These are phyloP conservation scores for Zeuzera pyrina DNA, from an alignment of 2,888 invertebrate genomes.

Conservation along the genomic window DNA sequence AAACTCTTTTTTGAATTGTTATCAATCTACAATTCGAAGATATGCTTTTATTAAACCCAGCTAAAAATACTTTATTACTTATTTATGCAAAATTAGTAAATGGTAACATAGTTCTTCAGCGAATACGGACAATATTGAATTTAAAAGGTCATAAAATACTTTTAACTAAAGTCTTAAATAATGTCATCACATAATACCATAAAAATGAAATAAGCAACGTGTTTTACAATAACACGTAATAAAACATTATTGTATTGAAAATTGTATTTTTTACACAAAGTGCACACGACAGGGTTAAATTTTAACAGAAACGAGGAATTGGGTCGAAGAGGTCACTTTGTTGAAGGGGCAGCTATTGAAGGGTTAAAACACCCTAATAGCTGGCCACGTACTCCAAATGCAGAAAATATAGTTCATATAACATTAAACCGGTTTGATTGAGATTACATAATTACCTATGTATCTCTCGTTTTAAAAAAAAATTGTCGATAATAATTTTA, in stretches of 20 bases:
- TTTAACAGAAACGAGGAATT: constrained; percentile 48
- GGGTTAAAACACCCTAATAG: constrained; percentile 62
- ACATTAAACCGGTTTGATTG: constrained; percentile 17
- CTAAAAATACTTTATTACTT: no score
- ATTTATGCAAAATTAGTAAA: no score
- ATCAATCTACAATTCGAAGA: no score
- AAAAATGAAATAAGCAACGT: constrained; percentile 37
- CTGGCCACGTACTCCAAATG: constrained; percentile 34
- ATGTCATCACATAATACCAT: no score
- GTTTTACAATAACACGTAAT: constrained; percentile 51
- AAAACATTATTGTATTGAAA: constrained; percentile 47
- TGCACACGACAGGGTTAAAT: constrained; percentile 44
- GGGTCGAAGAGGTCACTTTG: constrained; percentile 54
- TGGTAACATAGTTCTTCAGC: no score
- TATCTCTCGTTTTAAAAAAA: not conserved
- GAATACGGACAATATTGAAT: no score
- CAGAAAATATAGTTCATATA: constrained; percentile 4
- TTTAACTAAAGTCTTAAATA: no score
- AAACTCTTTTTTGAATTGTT: no score
- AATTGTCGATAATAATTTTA: not conserved
- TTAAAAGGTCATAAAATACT: no score
- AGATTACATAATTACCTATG: no score
- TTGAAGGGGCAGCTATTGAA: constrained; percentile 33
- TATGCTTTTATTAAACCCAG: no score
- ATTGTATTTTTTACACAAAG: constrained; percentile 44